These are phyloP conservation scores for Epizoanthus scotinus DNA, from an alignment of 92 coral and sea anemone species.

Conservation along the genomic window DNA sequence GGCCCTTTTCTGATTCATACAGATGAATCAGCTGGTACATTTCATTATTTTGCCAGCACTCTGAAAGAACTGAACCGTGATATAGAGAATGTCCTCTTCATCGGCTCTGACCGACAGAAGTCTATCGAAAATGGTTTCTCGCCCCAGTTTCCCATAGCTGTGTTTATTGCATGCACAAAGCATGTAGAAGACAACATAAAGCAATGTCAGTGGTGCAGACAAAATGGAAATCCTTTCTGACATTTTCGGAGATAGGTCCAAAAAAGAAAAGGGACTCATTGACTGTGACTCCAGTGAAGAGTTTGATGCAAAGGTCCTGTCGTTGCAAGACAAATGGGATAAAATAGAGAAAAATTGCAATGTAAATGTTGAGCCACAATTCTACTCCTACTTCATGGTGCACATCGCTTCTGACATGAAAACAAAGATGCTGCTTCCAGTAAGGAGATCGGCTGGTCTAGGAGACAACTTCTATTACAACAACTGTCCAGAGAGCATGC, in stretches of 20 bases:
- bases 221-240: constrained; percentile 35
- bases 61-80: constrained; percentile 42
- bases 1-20: constrained; percentile 43
- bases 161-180: constrained; percentile 45
- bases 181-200: constrained; percentile 46
- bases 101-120: constrained; percentile 51
- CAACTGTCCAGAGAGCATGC: constrained; percentile 49
- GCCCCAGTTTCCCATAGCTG: constrained; percentile 45
- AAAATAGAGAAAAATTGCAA: not conserved
- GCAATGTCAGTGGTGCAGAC: not conserved
- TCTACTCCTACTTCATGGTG: constrained; percentile 38
- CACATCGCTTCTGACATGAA: constrained; percentile 54
- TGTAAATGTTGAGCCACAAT: constrained; percentile 7
- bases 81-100: constrained; percentile 50
- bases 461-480: constrained; percentile 60
- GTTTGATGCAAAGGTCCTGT: constrained; percentile 45
- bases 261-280: constrained; percentile 37
- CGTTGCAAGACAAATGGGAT: constrained; percentile 37
- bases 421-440: constrained; percentile 46
- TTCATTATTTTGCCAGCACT: constrained; percentile 57
- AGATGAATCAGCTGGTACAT: constrained; percentile 23
- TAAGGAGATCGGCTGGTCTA: constrained; percentile 55
- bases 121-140: constrained; percentile 47
- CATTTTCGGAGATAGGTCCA: constrained; percentile 47
- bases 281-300: constrained; percentile 47